A percentile compares a stretch with the other conserved stretches of the same genome.
Evolutionary conservation across 1,140 invertebrate genomes (phyloP).

Genomic region (Apis mellifera): Amel_HAv3.1 CM009936.2:3037001-3037500

Average conservation of each 20-base stretch:
- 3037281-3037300: background rate
- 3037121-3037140: no score
- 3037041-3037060: no score
- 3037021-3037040: no score
- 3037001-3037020: no score
- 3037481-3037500: slow-evolving; percentile 59
- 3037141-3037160: no score
- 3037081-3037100: no score
- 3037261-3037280: background rate
- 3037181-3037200: no score
- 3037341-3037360: slow-evolving; percentile 39
- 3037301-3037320: slow-evolving; percentile 27
- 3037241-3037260: no score
- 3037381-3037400: slow-evolving; percentile 68
- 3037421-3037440: slow-evolving; percentile 71
- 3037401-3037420: slow-evolving; percentile 70
- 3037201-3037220: no score
- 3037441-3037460: slow-evolving; percentile 66
- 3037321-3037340: slow-evolving; percentile 8
- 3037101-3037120: no score
- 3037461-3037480: slow-evolving; percentile 63
- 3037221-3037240: background rate
- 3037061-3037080: no score
- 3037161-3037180: no score
- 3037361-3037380: slow-evolving; percentile 38